A percentile compares a stretch with the other conserved stretches of the same genome.
These are phyloP conservation scores for Melanocharis versteri DNA, from an alignment of 2,113 vertebrate species.

Conservation along the genomic window DNA sequence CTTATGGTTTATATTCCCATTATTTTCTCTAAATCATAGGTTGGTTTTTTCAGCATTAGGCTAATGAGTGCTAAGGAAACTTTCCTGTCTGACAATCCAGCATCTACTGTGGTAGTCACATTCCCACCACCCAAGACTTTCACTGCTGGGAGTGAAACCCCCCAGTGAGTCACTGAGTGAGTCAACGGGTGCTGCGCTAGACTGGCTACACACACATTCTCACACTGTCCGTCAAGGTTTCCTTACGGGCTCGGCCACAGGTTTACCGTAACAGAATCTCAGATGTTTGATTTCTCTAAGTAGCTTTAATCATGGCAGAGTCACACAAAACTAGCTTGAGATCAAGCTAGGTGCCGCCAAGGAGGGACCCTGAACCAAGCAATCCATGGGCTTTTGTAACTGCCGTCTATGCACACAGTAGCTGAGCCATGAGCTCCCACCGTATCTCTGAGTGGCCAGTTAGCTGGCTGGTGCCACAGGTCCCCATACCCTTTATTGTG, in stretches of 20 bases:
- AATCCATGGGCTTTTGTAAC: accelerated
- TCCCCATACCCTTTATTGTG: background rate
- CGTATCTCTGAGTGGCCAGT: background rate
- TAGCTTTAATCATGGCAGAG: background rate
- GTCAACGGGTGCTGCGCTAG: background rate
- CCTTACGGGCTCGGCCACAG: background rate
- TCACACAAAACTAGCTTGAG: background rate
- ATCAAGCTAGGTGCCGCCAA: background rate
- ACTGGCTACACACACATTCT: background rate
- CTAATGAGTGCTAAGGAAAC: background rate
- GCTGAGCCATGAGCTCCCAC: accelerated
- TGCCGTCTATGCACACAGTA: accelerated
- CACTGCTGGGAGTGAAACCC: background rate
- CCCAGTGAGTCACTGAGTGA: background rate
- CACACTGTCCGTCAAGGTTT: background rate
- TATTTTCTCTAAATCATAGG: background rate
- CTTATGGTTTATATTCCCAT: background rate
- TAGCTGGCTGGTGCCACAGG: background rate
- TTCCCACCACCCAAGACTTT: background rate
- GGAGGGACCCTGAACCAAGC: background rate
- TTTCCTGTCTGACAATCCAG: background rate
- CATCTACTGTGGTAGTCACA: background rate
- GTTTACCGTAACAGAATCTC: background rate
- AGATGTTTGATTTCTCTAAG: background rate
- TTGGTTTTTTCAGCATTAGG: background rate